These are phyloP conservation scores for Drymodes brunneopygia DNA, from an alignment of 2,113 vertebrate genomes.

Conservation along the genomic window DNA sequence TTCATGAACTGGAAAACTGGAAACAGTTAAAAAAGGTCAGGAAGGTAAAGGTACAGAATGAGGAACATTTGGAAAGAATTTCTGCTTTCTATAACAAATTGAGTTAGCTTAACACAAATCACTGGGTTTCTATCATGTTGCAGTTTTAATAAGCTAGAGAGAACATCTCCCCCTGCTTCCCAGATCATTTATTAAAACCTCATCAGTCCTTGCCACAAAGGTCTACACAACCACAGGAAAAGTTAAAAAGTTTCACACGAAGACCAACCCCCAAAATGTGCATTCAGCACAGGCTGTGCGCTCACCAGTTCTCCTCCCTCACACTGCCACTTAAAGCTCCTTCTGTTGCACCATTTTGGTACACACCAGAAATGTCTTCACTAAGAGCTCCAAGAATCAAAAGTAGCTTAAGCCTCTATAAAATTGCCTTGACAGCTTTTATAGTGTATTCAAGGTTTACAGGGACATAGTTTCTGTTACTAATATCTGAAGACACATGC, in stretches of 20 bases:
- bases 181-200: not conserved
- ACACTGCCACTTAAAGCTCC: rapidly evolving
- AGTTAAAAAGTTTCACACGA: not conserved
- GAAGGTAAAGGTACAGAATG: not conserved
- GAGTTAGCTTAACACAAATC: not conserved
- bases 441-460: not conserved
- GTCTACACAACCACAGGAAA: not conserved
- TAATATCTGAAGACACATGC: not conserved
- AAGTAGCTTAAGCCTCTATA: not conserved
- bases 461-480: not conserved
- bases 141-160: not conserved
- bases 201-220: not conserved
- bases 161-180: not conserved
- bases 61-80: not conserved
- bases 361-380: not conserved
- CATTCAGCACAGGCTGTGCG: not conserved
- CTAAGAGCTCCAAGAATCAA: not conserved
- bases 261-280: not conserved
- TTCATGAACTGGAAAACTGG: not conserved
- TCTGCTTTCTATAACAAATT: not conserved
- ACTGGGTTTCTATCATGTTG: not conserved
- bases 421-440: not conserved
- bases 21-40: not conserved
- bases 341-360: not conserved
- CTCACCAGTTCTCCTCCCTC: not conserved